A percentile compares a stretch with the other conserved stretches of the same genome.
Conservation (phyloP, 2,113 vertebrate genomes). For the Todiramphus chloris region DNA sequence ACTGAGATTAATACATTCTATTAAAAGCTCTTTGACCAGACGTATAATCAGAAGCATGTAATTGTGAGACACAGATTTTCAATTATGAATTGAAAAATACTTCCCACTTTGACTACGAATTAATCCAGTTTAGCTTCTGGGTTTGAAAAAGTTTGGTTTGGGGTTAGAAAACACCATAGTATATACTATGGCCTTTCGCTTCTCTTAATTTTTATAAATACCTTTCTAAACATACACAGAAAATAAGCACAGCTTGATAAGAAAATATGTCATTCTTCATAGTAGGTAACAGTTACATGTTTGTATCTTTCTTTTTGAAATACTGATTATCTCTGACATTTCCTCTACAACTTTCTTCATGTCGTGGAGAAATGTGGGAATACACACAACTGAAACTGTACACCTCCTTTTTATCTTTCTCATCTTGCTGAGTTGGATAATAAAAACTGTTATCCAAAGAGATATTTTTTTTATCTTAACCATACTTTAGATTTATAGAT, state of each 20-base stretch:
- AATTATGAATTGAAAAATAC: neutral
- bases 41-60: neutral
- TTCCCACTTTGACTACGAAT: neutral
- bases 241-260: neutral
- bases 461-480: neutral
- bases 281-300: neutral
- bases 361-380: neutral
- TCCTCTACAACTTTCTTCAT: neutral
- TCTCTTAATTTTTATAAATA: neutral
- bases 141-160: neutral
- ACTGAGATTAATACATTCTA: neutral
- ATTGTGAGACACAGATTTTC: neutral
- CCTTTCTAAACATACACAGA: neutral
- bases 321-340: neutral
- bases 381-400: neutral
- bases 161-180: neutral
- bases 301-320: neutral
- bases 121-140: neutral
- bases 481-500: neutral
- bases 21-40: neutral
- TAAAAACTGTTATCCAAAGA: neutral
- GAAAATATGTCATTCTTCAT: neutral
- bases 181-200: neutral
- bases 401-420: neutral
- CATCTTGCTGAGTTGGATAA: neutral